A percentile compares a stretch with the other conserved stretches of the same genome.
phyloP scores from a whole-genome alignment of 2,113 vertebrate species.

The Eulemur macaco region DNA sequence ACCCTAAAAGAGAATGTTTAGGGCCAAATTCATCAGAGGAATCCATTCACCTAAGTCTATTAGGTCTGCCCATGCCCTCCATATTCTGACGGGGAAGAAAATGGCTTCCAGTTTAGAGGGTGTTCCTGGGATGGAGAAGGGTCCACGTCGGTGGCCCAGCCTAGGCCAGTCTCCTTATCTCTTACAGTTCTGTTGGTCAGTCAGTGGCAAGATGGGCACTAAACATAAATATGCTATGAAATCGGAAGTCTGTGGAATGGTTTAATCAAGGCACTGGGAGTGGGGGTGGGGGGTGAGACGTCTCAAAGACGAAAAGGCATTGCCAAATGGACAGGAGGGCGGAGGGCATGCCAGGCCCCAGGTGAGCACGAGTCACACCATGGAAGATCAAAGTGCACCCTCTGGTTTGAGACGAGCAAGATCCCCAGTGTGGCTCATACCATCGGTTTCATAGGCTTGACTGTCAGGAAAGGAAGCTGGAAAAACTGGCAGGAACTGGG shows the following conservation, averaged over 20 bases:
- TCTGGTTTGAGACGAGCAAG: neutral
- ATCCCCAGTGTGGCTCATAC: rapidly evolving
- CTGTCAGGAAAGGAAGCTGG: neutral
- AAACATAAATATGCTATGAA: neutral
- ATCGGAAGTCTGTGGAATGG: neutral
- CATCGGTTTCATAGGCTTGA: neutral
- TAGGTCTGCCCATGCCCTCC: neutral
- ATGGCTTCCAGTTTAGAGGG: neutral
- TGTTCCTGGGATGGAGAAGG: neutral
- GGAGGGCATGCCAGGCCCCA: rapidly evolving
- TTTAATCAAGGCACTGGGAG: neutral
- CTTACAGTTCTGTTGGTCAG: neutral
- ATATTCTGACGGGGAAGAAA: neutral
- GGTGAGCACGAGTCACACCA: neutral
- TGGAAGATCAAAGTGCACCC: no score
- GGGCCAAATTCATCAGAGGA: neutral
- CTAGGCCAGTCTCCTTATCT: neutral
- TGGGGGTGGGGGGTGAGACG: no score
- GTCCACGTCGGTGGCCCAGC: neutral
- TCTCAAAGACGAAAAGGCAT: neutral
- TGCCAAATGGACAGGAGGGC: neutral
- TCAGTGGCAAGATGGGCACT: neutral
- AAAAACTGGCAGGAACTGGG: neutral
- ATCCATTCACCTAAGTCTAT: neutral
- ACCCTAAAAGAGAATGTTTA: neutral